Evolutionary conservation across 2,113 vertebrate genomes (phyloP), one percentile per base, ranked within the genome.

Genomic region (Gymnorhina tibicen): DNA sequence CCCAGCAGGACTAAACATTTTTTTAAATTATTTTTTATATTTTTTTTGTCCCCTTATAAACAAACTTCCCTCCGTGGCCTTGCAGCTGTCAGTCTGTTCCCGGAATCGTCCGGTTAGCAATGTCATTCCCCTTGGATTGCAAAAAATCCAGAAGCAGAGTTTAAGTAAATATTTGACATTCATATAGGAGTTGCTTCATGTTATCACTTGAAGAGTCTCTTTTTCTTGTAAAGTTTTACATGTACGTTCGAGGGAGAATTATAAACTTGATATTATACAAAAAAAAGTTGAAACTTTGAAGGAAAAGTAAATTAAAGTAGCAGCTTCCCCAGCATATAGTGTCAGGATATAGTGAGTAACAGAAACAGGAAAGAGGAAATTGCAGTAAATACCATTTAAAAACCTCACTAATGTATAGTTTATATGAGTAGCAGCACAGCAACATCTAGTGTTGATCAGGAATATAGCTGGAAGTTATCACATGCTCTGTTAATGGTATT

Each of bases 111-210:
- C 44, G 0, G 78, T 87, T 95, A 95, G 95, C 95, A 80, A 66
- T 97, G 97, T 98, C 97, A 97, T 97, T 98, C 93, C 97, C 97
- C 97, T 96, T 86, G 74, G 81, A 89, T 94, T 96, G 81, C 87
- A 96, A 92, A 95, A 96, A 95, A 93, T 97, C 93, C 85, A 96
- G 97, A 98, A 96, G 79, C 96, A 97, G 91, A 94, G 96, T 97
- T 97, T 97, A 98, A 98, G 95, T 97, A 98, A 98, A 98, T 98
- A 98, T 98, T 98, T 98, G 94, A 87, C 84, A 89, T 92, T 85
- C 69, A 81, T 95, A 91, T 78, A 91, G 64, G 52, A 87, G 76
- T 91, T 88, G 93, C 89, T 90, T 94, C 79, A 80, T 10, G 10
- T 35, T 73, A 47, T 83, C 75, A 50, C 85, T 96, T 92, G 30